Percentiles rank a stretch among this genome's conserved stretches.
These are phyloP conservation scores for Orchestes rusci DNA, from an alignment of 2,888 invertebrate species.

Conservation along the genomic window DNA sequence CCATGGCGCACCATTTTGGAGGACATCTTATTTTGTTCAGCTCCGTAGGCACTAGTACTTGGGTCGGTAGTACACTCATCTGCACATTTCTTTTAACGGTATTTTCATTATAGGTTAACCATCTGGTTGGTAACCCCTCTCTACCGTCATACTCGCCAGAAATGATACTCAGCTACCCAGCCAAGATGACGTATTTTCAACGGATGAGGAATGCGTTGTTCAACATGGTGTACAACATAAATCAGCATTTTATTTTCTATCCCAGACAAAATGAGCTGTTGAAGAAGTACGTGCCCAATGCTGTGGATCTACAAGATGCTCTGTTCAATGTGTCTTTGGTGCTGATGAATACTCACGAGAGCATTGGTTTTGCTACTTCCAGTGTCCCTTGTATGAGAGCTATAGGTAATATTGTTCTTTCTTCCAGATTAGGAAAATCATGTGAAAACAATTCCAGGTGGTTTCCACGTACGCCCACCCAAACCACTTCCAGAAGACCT, in stretches of 20 bases:
- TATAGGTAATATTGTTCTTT: conserved; percentile 36
- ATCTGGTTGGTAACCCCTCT: conserved; percentile 45
- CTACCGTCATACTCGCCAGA: conserved; percentile 49
- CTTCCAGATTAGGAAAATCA: neutral
- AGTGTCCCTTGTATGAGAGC: conserved; percentile 50
- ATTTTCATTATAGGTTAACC: conserved; percentile 36
- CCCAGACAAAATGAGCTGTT: conserved; percentile 29
- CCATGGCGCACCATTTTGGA: conserved; percentile 37
- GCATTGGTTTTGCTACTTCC: conserved; percentile 45
- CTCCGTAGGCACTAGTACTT: conserved; percentile 42
- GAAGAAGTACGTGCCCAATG: conserved; percentile 31
- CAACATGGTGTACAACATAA: conserved; percentile 28
- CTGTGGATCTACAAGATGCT: conserved; percentile 28
- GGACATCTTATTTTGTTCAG: conserved; percentile 38
- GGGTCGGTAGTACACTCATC: too few relatives aligned
- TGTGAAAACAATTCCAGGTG: conserved; percentile 35
- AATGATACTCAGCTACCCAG: conserved; percentile 35
- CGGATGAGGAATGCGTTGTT: conserved; percentile 20
- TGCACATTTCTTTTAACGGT: neutral
- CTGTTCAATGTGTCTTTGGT: conserved; percentile 31
- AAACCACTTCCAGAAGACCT: conserved; percentile 41
- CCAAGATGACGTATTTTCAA: conserved; percentile 23
- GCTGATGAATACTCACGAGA: conserved; percentile 43
- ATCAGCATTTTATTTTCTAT: conserved; percentile 28
- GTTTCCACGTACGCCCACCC: conserved; percentile 41